Base-by-base conservation (phyloP, 2,888 invertebrate species). In the Dastarcus helophoroides region DNA sequence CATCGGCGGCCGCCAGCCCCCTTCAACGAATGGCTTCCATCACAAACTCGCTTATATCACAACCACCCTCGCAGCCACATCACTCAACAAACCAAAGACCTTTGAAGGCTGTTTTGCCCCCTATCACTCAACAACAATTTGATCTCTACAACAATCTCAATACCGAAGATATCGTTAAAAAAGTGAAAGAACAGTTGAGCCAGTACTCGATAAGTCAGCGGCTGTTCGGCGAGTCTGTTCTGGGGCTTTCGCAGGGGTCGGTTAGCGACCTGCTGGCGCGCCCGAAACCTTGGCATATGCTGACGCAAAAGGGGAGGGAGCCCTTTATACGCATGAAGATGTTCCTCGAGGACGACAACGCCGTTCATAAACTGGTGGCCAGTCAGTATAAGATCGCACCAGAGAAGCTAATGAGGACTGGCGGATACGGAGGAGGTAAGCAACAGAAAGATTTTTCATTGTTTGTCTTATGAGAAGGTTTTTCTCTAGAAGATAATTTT, bases 231-330 rank as follows among this genome's bases (percentile, higher is more conserved):
- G 98, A 98, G 61, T 90, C 88, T 2, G 95, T 98, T n/a, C 69
- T 98, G 35, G 94, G 94, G 1, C 63, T 94, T 30, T 91, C 91
- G 2, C 94, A 94, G 60, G 98, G 98, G 19, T 93, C 93, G 3
- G 98, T 98, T 1, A 95, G 94, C 26, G 98, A 98, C 62, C 70
- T 98, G 22, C 67, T 98, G 40, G 97, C 97, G 13, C 67, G 98
- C 29, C 98, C 98, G 17, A 98, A 98, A 59, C 93, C 95, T 0
- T 98, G 97, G 98, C 90, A 93, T 57, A 94, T 95, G 93, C 70
- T 98, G 28, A 98, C 98, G 8, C 90, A 89, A 55, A 94, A 94
- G 60, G 93, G 93, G 2, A 72, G 94, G 14, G 94, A 95, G 55
- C 95, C 94, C 0, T 95, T 94, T 64, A 94, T 95, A 40, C 71